phyloP scores from a whole-genome alignment of 2,888 invertebrate genomes.

The Mellilla xanthometata region DNA sequence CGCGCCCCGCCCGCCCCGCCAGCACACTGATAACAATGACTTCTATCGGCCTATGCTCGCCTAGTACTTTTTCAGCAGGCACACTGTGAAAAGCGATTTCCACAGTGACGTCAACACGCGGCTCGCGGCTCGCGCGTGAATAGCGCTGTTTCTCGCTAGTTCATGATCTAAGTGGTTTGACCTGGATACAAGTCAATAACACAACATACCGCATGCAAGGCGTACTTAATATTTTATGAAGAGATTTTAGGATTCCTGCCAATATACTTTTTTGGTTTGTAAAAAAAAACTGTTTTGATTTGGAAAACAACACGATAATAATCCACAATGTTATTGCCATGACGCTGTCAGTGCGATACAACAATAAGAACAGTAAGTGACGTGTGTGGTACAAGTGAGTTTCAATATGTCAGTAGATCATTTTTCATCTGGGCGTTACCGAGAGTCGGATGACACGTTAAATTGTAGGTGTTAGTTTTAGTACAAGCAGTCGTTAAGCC shows the following conservation, averaged over 20 bases:
- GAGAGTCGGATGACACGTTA: too few relatives aligned
- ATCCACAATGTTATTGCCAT: too few relatives aligned
- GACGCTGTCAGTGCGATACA: too few relatives aligned
- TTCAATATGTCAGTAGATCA: too few relatives aligned
- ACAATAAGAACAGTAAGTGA: too few relatives aligned
- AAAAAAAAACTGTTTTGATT: too few relatives aligned
- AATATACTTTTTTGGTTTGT: too few relatives aligned
- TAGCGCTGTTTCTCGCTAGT: slow-evolving; percentile 3
- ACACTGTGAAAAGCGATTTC: slow-evolving; percentile 61
- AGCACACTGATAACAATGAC: slow-evolving; percentile 67
- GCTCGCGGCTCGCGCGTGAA: neutral
- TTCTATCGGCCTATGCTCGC: slow-evolving; percentile 63
- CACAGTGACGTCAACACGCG: slow-evolving; percentile 43
- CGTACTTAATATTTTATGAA: slow-evolving; percentile 24
- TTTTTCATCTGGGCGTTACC: too few relatives aligned
- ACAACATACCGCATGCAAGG: slow-evolving; percentile 27
- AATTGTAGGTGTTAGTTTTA: too few relatives aligned
- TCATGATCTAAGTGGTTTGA: slow-evolving; percentile 17
- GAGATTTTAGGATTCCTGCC: slow-evolving; percentile 18
- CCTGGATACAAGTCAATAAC: slow-evolving; percentile 27
- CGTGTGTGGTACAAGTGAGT: too few relatives aligned
- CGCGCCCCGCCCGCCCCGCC: slow-evolving; percentile 40
- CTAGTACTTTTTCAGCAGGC: slow-evolving; percentile 75
- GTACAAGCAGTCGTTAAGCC: too few relatives aligned
- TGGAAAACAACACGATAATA: too few relatives aligned